phyloP scores from a whole-genome alignment of 92 coral and sea anemone genomes.

The Phenganax stokvisi region DNA sequence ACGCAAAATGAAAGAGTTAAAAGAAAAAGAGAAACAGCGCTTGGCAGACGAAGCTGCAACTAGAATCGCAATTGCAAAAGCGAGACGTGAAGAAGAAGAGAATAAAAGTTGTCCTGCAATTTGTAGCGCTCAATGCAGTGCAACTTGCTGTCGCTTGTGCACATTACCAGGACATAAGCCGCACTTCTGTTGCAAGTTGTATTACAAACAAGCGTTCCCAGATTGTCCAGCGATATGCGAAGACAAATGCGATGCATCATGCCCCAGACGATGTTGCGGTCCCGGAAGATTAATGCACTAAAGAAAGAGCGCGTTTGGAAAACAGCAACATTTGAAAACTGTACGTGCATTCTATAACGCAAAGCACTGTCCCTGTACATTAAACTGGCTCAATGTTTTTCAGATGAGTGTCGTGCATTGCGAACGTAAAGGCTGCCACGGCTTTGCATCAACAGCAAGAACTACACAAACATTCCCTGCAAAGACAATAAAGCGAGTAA shows the following conservation, averaged over 20 bases:
- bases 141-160: conserved; percentile 33
- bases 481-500: no score
- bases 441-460: no score
- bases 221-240: conserved; percentile 37
- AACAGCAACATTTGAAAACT: not conserved
- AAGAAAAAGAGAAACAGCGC: conserved; percentile 6
- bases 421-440: no score
- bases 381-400: no score
- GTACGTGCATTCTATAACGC: no score
- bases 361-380: no score
- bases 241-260: conserved; percentile 13
- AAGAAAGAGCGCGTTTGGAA: not conserved
- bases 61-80: conserved; percentile 29
- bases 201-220: conserved; percentile 33
- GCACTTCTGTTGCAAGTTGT: conserved; percentile 36
- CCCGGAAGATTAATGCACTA: conserved; percentile 5
- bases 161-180: conserved; percentile 37
- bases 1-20: conserved; percentile 18
- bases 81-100: conserved; percentile 15
- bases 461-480: no score
- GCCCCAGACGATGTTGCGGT: conserved; percentile 36
- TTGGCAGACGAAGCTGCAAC: conserved; percentile 7
- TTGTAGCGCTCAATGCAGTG: conserved; percentile 22
- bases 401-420: no score
- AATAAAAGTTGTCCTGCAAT: conserved; percentile 22